phyloP scores from a whole-genome alignment of 1,140 invertebrate genomes.

The Diprion similis region DNA sequence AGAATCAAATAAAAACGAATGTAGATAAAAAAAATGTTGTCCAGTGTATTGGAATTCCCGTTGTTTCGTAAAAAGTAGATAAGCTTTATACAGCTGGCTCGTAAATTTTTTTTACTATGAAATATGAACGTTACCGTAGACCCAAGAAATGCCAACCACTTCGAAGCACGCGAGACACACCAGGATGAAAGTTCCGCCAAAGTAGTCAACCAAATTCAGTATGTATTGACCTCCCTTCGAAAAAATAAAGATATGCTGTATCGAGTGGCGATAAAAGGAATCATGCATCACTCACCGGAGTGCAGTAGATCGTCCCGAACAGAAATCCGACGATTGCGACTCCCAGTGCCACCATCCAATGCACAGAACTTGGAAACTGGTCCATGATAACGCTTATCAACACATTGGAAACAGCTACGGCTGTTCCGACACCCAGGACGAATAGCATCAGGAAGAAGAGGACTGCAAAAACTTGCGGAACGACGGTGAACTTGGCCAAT shows the following conservation, averaged over 20 bases:
- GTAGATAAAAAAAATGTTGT: too few relatives aligned
- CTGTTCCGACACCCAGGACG: conserved; percentile 77
- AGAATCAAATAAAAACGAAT: too few relatives aligned
- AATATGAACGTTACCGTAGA: conserved; percentile 70
- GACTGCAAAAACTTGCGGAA: conserved; percentile 79
- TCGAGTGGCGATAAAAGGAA: conserved; percentile 11
- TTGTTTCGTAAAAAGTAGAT: too few relatives aligned
- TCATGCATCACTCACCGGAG: conserved; percentile 66
- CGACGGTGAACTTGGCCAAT: conserved; percentile 64
- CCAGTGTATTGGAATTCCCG: too few relatives aligned
- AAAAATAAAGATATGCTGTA: conserved; percentile 12
- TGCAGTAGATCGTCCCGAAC: conserved; percentile 75
- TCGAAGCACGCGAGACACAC: conserved; percentile 77
- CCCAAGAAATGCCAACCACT: conserved; percentile 73
- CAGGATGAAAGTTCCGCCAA: conserved; percentile 81
- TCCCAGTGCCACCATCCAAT: conserved; percentile 66
- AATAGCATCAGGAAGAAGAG: conserved; percentile 90
- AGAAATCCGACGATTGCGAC: conserved; percentile 70
- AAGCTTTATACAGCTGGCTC: too few relatives aligned
- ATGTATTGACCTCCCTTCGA: conserved; percentile 85
- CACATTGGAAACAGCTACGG: conserved; percentile 71
- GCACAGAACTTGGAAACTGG: conserved; percentile 68
- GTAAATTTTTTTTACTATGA: too few relatives aligned
- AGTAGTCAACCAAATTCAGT: conserved; percentile 83
- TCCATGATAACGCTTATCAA: conserved; percentile 76